Evolutionary conservation across 2,797 vertebrate species (phyloP), one percentile per base, ranked within the genome.

Genomic region (Alexandromys oeconomus): DNA sequence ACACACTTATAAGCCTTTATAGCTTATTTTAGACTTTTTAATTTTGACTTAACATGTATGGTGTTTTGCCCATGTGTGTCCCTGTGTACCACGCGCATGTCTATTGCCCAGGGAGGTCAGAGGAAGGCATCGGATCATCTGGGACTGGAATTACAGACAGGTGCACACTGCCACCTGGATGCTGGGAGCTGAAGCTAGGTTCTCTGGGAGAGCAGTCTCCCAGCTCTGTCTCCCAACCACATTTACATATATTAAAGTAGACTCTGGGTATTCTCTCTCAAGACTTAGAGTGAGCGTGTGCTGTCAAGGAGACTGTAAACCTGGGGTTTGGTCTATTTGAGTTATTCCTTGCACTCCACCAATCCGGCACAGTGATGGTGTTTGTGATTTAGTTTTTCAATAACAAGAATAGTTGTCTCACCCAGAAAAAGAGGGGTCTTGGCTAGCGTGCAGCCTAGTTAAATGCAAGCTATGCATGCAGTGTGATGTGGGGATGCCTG

Each of bases 301-400:
- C 71, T 48, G 17, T 89, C 34, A 54, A 34, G 46, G 73, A 92
- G 57, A 87, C 69, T 89, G 81, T 71, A 91, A 9, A 89, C 87
- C 51, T 79, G 81, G 19, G 11, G 31, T 86, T 63, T 63, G 63
- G 54, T 88, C 57, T 89, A 7, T 73, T 85, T 40, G 67, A 80
- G 48, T 61, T 89, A 19, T 2, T 3, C 48, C 67, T 94, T 76
- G 61, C 76, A 92, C n/a, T 90, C 37, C 43, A 91, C 51, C 86
- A 21, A 81, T 13, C 31, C 2, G 0, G 76, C 43, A 29, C 2
- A 1, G 9, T 76, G 51, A 91, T 86, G 74, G 13, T 61, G 34
- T 27, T 93, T 40, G 8, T 63, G 31, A 71, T 71, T 93, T 91
- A 74, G 40, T n/a, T 69, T 65, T 74, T 19, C 29, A 85, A 37